A percentile compares a stretch with the other conserved stretches of the same genome.
Evolutionary conservation across 1,140 invertebrate species (phyloP).

Genomic region (Anastrepha obliqua): DNA sequence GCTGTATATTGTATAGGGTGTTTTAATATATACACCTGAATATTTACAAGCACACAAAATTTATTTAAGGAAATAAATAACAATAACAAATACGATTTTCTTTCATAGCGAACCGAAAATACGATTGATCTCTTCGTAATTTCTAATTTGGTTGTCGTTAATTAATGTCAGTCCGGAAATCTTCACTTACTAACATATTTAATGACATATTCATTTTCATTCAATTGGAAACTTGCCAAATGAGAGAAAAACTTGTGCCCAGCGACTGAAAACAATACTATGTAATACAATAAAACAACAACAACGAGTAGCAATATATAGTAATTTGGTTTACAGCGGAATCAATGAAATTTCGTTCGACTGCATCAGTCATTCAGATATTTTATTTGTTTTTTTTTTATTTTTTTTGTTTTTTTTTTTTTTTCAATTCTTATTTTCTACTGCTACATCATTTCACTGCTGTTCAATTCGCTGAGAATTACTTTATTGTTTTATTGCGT

Average conservation of each 20-base stretch:
- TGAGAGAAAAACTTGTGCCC: slow-evolving; percentile 5
- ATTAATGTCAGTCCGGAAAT: slow-evolving; percentile 37
- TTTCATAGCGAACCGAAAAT: too few relatives aligned
- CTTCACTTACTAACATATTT: slow-evolving; percentile 38
- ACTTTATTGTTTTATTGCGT: slow-evolving; percentile 32
- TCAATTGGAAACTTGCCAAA: slow-evolving; percentile 36
- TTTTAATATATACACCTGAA: too few relatives aligned
- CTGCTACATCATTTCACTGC: neutral
- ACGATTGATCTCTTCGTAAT: neutral
- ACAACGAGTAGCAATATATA: neutral
- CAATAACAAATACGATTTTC: too few relatives aligned
- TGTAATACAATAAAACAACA: too few relatives aligned
- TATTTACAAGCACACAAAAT: too few relatives aligned
- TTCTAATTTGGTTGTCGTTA: neutral
- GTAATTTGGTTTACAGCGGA: neutral
- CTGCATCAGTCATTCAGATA: slow-evolving; percentile 21
- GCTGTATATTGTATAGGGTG: too few relatives aligned
- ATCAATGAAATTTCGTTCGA: slow-evolving; percentile 38
- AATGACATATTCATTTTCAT: slow-evolving; percentile 47
- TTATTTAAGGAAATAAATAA: too few relatives aligned
- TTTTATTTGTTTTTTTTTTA: too few relatives aligned
- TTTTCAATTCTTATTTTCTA: neutral
- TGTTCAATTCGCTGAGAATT: slow-evolving; percentile 1
- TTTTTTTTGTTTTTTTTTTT: too few relatives aligned
- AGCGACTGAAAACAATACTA: neutral